A percentile compares a stretch with the other conserved stretches of the same genome.
Evolutionary conservation across 2,113 vertebrate genomes (phyloP).

Genomic region (Petaurus breviceps): DNA sequence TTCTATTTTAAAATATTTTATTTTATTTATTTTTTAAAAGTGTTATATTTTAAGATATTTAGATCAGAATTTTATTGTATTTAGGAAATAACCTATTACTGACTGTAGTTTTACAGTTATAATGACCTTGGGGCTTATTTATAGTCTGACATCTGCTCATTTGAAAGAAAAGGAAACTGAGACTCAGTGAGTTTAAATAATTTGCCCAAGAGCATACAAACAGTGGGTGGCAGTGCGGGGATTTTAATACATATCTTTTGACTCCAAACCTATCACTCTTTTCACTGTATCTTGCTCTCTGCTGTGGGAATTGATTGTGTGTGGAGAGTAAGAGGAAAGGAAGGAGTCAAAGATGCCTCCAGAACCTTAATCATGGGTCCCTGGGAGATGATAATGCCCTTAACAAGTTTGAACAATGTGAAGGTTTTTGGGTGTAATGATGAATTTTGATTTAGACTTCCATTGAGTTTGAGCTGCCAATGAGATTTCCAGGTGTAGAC

Average conservation of each 20-base stretch:
- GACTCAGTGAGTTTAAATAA: background rate
- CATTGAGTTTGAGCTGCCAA: background rate
- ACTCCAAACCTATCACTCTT: background rate
- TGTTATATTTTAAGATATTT: background rate
- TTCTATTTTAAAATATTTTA: background rate
- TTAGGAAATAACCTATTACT: background rate
- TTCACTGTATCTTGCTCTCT: background rate
- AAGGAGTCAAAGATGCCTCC: background rate
- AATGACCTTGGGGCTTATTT: background rate
- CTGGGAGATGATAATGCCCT: background rate
- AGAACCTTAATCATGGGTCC: background rate
- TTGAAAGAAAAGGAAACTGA: background rate
- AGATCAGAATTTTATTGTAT: background rate
- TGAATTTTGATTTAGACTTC: background rate
- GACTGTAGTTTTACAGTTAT: background rate
- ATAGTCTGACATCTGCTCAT: background rate
- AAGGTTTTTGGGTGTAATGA: background rate
- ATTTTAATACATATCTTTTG: background rate
- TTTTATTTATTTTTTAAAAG: background rate
- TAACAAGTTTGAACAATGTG: background rate
- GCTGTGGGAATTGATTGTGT: background rate
- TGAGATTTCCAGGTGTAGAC: background rate
- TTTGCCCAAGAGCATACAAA: background rate
- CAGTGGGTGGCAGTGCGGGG: too few relatives aligned
- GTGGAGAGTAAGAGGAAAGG: too few relatives aligned